Conservation (phyloP, 2,888 invertebrate genomes). For the Didymodactylos carnosus region DNA sequence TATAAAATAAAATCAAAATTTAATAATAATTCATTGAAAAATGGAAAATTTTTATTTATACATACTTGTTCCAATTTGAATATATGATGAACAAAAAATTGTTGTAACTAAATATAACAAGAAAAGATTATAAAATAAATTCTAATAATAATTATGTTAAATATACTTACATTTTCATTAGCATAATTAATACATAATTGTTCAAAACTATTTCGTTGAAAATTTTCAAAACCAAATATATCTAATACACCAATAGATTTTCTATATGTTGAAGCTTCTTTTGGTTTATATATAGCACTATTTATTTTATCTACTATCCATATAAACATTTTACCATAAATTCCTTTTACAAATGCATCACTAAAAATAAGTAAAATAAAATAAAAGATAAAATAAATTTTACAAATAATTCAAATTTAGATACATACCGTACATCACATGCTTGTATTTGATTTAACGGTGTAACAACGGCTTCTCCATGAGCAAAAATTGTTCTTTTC, state of each 20-base stretch:
- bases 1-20: too few relatives aligned
- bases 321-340: slow-evolving; percentile 88
- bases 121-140: too few relatives aligned
- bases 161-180: slow-evolving; percentile 15
- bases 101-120: too few relatives aligned
- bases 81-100: slow-evolving; percentile 15
- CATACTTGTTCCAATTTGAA: slow-evolving; percentile 15
- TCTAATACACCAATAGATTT: slow-evolving; percentile 71
- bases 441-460: slow-evolving; percentile 73
- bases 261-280: slow-evolving; percentile 6
- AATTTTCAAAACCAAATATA: slow-evolving; percentile 98
- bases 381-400: too few relatives aligned
- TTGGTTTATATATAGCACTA: slow-evolving; percentile 51
- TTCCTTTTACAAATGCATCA: slow-evolving; percentile 89
- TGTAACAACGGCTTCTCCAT: slow-evolving; percentile 44
- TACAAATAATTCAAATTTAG: not conserved
- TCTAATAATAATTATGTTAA: too few relatives aligned
- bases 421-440: slow-evolving; percentile 51
- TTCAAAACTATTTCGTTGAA: slow-evolving; percentile 54
- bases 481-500: slow-evolving; percentile 63
- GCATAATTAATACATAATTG: slow-evolving; percentile 15
- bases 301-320: slow-evolving; percentile 93
- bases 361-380: slow-evolving; percentile 30
- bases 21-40: too few relatives aligned
- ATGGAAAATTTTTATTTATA: too few relatives aligned